These are phyloP conservation scores for Salvelinus namaycush DNA, from an alignment of 2,113 vertebrate genomes.

Conservation along the genomic window DNA sequence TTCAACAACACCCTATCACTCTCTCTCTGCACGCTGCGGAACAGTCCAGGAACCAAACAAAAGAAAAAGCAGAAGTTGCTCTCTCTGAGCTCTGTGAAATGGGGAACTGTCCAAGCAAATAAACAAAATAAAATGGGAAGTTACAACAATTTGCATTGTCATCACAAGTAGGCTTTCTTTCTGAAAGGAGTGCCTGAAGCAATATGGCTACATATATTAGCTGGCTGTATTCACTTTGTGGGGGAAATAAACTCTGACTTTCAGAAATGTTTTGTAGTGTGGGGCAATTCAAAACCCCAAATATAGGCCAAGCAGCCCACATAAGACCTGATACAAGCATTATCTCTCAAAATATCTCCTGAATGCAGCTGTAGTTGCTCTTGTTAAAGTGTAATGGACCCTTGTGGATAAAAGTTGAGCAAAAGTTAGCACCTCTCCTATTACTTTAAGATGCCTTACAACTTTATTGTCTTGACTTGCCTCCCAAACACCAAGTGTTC, in stretches of 20 bases:
- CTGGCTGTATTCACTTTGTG: background rate
- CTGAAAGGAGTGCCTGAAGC: background rate
- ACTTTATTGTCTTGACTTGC: background rate
- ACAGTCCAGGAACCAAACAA: conserved; percentile 2
- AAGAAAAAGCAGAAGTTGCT: conserved; percentile 39
- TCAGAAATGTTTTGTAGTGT: background rate
- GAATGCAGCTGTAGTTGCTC: background rate
- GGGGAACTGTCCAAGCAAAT: background rate
- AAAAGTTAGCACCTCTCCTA: background rate
- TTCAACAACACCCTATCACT: background rate
- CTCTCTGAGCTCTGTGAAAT: background rate
- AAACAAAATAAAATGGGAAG: conserved; percentile 34
- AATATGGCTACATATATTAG: background rate
- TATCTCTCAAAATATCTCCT: background rate
- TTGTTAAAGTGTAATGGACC: conserved; percentile 8
- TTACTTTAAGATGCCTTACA: background rate
- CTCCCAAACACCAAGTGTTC: too few relatives aligned
- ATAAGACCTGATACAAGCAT: background rate
- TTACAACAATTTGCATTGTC: background rate
- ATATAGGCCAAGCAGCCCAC: background rate
- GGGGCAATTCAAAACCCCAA: background rate
- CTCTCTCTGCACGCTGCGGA: background rate
- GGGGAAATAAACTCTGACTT: background rate
- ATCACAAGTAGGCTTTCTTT: background rate
- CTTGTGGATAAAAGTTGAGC: background rate